These are phyloP conservation scores for Knipowitschia caucasica DNA, from an alignment of 2,797 vertebrate species.

Conservation along the genomic window DNA sequence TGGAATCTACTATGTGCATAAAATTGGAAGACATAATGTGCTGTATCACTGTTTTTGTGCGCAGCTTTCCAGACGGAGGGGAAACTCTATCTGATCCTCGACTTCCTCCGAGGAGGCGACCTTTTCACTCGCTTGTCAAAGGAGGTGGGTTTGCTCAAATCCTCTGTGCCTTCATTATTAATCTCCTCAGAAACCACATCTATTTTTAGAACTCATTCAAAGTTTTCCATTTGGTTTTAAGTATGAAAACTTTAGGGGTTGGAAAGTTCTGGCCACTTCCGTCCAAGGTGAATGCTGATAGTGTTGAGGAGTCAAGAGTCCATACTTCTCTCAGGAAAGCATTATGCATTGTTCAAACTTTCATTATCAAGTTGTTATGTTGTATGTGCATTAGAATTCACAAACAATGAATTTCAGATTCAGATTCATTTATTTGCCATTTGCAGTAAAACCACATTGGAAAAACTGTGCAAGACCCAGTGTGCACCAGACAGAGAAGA, in stretches of 20 bases:
- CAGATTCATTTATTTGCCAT: no score
- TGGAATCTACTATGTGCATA: neutral
- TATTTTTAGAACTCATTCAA: neutral
- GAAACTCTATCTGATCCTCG: slow-evolving; percentile 95
- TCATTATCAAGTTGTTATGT: no score
- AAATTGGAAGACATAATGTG: no score
- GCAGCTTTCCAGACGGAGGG: slow-evolving; percentile 81
- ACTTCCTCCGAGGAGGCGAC: slow-evolving; percentile 94
- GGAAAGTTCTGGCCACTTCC: neutral
- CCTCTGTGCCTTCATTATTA: neutral
- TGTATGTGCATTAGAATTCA: no score
- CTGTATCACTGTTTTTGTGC: slow-evolving; percentile 20
- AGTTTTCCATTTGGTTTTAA: neutral
- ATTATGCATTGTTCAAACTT: no score
- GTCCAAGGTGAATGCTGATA: neutral
- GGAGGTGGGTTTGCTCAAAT: slow-evolving; percentile 78
- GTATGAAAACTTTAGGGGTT: neutral
- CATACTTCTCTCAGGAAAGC: no score
- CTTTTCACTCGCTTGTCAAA: slow-evolving; percentile 97
- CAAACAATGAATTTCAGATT: no score
- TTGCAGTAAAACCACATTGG: no score
- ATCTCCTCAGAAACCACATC: neutral
- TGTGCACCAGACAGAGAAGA: no score
- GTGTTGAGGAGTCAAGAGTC: no score
- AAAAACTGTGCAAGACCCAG: no score